Percentiles rank a stretch among this genome's conserved stretches.
phyloP scores from a whole-genome alignment of 1,140 invertebrate species.

The Penaeus vannamei region DNA sequence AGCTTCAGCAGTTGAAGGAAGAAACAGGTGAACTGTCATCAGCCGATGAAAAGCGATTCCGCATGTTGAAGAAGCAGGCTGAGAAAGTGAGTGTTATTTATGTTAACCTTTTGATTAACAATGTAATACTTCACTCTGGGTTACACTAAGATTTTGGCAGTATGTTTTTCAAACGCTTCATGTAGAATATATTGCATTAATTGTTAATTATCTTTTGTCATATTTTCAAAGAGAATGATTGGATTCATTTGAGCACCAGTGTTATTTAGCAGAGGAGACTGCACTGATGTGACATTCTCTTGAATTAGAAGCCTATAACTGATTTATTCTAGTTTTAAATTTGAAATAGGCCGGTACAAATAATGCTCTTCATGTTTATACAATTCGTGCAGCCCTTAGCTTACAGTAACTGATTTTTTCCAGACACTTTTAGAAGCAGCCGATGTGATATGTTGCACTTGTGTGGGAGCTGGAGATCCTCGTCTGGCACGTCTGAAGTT shows the following conservation, averaged over 20 bases:
- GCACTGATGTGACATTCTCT: no score
- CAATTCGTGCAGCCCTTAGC: background rate
- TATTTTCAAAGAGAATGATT: no score
- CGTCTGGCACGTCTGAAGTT: conserved; percentile 93
- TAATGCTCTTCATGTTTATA: background rate
- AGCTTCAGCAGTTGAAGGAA: conserved; percentile 96
- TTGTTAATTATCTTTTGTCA: no score
- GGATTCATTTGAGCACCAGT: background rate
- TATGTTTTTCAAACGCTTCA: no score
- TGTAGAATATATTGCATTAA: no score
- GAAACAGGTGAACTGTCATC: conserved; percentile 95
- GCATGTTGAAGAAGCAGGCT: conserved; percentile 90
- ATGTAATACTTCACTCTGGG: no score
- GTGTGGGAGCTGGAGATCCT: conserved; percentile 98
- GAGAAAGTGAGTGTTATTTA: conserved; percentile 80
- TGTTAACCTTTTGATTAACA: background rate
- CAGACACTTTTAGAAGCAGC: conserved; percentile 87
- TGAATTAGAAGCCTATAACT: no score
- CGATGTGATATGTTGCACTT: conserved; percentile 99
- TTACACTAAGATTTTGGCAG: no score
- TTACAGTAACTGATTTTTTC: background rate
- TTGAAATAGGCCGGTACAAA: no score
- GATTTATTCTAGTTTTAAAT: no score
- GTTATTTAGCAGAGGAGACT: background rate
- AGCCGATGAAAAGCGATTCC: conserved; percentile 93